Conservation (phyloP, 2,113 vertebrate genomes). For the Lamprotornis superbus region DNA sequence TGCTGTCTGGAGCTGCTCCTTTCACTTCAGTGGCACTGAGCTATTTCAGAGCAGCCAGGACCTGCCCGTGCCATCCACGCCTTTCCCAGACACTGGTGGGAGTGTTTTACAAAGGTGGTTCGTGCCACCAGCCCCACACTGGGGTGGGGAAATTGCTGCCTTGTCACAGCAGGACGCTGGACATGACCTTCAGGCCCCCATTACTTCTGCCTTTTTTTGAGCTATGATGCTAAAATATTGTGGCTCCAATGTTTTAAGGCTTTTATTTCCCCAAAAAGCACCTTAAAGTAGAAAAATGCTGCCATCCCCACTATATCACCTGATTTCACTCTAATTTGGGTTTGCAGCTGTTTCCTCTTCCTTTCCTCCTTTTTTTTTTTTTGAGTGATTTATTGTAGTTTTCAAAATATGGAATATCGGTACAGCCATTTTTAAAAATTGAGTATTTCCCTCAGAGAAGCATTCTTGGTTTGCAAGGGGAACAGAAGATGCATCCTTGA, state of each 20-base stretch:
- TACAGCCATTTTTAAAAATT: background rate
- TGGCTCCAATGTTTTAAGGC: background rate
- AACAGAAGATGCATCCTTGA: background rate
- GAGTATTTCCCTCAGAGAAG: background rate
- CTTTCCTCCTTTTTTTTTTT: background rate
- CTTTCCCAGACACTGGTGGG: background rate
- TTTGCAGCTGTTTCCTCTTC: background rate
- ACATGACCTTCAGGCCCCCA: background rate
- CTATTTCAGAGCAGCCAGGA: background rate
- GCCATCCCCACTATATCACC: background rate
- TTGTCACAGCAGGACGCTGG: no score
- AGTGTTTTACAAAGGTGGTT: background rate
- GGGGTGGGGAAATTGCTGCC: fast-evolving
- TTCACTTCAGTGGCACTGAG: conserved; percentile 13
- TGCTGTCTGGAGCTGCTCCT: background rate
- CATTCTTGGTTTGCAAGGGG: background rate
- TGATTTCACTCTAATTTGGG: background rate
- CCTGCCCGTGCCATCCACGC: background rate
- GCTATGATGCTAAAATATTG: background rate
- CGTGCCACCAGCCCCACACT: background rate
- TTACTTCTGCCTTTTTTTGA: background rate
- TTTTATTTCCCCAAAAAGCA: background rate
- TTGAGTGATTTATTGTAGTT: background rate
- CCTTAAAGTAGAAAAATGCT: background rate
- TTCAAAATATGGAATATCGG: background rate